Evolutionary conservation across 2,797 vertebrate genomes (phyloP), one percentile per base, ranked within the genome.

Genomic region (Lateolabrax maculatus): DNA sequence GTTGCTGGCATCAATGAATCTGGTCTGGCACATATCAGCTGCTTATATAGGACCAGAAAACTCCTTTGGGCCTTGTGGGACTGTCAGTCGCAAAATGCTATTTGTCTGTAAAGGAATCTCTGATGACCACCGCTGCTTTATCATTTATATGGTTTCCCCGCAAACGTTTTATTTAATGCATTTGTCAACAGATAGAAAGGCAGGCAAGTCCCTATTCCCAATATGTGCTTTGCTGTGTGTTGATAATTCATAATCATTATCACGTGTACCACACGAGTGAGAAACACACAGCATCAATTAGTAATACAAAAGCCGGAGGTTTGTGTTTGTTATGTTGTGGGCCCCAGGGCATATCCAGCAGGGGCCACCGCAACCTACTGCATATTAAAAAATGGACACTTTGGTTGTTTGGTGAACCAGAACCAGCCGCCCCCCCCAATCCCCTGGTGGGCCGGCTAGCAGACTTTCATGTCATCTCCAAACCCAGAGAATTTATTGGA

Each of bases 1-100:
- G 70, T 91, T 92, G 85, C 70, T 64, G 75, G 48, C 75, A 66
- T 89, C 56, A 79, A 62, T 88, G 71, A 80, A 86, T 78, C 79
- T 58, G 57, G 27, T 76, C 66, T 76, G 83, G 71, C 79, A 83
- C 66, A 41, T 70, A 60, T 60, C 5, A n/a, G 57, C 79, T 44
- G 66, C 56, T 69, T 63, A 48, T 75, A 60, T 16, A 62, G 8
- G 46, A 18, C 70, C 66, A 64, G 34, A 55, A 55, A 68, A 76
- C 56, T 81, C 74, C 74, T 77, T 18, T 12, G 62, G 75, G 78
- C 49, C 23, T n/a, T 43, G 25, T 63, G 62, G 3, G 43, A 65
- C 71, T 53, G 70, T 84, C 81, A 74, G 57, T 87, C 83, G 79
- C 56, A 76, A 36, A 66, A 66, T n/a, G 52, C 5, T 57, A 46